A percentile compares a stretch with the other conserved stretches of the same genome.
phyloP scores from a whole-genome alignment of 2,888 invertebrate genomes.

The Listrodromus nycthemerus region DNA sequence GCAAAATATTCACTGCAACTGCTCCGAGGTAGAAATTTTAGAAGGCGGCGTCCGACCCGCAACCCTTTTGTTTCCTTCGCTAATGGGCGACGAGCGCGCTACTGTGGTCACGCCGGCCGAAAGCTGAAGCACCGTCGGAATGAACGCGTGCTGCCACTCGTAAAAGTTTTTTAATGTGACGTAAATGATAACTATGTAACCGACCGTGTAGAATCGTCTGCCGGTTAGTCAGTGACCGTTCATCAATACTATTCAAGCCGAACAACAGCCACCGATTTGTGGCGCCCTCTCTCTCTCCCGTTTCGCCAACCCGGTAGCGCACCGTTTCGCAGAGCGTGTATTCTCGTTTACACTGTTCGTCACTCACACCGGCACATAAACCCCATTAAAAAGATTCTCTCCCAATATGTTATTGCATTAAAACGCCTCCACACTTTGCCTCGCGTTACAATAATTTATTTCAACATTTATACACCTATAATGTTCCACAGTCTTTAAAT shows the following conservation, averaged over 20 bases:
- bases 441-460: conserved; percentile 76
- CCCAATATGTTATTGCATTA: not conserved
- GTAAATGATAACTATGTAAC: no score
- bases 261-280: not conserved
- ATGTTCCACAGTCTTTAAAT: conserved; percentile 82
- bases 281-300: conserved; percentile 8
- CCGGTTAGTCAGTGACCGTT: not conserved
- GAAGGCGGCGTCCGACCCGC: no score
- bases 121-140: no score
- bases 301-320: not conserved
- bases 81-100: no score
- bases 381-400: not conserved
- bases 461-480: conserved; percentile 82
- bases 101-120: no score
- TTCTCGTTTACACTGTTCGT: not conserved
- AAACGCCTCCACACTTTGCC: not conserved
- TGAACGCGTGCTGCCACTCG: no score
- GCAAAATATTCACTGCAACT: no score
- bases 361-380: not conserved
- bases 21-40: no score
- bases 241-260: not conserved
- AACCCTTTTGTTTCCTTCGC: no score
- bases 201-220: not conserved
- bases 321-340: not conserved
- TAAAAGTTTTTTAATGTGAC: no score